A percentile compares a stretch with the other conserved stretches of the same genome.
Evolutionary conservation across 2,797 vertebrate species (phyloP).

Genomic region (Garrulus glandarius): DNA sequence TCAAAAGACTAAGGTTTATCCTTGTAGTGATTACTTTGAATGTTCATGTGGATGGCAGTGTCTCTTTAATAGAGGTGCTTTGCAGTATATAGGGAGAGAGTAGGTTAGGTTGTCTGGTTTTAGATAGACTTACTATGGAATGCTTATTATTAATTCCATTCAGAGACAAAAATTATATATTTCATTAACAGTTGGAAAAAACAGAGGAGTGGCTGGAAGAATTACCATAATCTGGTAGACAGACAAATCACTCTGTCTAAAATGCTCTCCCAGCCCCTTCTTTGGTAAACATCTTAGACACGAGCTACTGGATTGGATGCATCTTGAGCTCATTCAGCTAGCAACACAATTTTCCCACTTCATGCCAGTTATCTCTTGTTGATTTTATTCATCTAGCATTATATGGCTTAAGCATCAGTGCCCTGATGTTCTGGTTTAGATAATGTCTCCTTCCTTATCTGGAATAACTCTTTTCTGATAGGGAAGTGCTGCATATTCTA

Average conservation of each 20-base stretch:
- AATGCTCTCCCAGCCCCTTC: neutral
- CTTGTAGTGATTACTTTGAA: neutral
- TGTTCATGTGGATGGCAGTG: neutral
- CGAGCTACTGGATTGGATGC: neutral
- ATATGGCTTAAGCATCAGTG: neutral
- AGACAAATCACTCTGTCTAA: slow-evolving; percentile 52
- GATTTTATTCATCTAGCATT: slow-evolving; percentile 15
- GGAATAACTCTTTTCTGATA: neutral
- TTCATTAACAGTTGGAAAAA: slow-evolving; percentile 5
- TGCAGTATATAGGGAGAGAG: neutral
- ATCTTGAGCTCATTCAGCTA: slow-evolving; percentile 7
- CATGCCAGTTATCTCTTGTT: neutral
- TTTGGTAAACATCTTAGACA: slow-evolving; percentile 24
- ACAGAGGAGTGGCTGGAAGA: slow-evolving; percentile 12
- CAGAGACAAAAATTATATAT: neutral
- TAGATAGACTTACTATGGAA: neutral
- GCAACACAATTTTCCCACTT: slow-evolving; percentile 14
- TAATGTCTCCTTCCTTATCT: neutral
- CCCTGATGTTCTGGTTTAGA: neutral
- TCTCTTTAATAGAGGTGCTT: neutral
- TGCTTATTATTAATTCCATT: neutral
- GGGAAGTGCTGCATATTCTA: neutral
- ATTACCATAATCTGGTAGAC: slow-evolving; percentile 58
- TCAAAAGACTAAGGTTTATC: neutral
- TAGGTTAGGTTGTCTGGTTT: neutral